These are phyloP conservation scores for Tipula helvola DNA, from an alignment of 2,888 invertebrate genomes.

Conservation along the genomic window DNA sequence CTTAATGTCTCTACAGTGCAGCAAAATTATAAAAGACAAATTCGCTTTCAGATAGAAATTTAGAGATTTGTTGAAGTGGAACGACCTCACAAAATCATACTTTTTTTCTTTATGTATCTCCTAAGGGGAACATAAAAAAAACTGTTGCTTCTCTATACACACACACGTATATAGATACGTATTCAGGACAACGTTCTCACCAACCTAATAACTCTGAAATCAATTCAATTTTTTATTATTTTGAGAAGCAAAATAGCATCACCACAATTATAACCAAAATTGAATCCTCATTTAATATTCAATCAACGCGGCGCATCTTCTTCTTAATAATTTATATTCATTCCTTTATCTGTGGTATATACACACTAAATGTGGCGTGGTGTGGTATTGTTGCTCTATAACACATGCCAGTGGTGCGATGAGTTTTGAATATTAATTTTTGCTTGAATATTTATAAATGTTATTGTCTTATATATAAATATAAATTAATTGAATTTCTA, in stretches of 20 bases:
- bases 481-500: background rate
- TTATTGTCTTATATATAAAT: background rate
- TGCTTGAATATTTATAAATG: background rate
- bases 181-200: background rate
- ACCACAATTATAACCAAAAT: background rate
- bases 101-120: background rate
- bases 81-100: too few relatives aligned
- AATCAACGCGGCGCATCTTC: background rate
- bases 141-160: background rate
- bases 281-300: background rate
- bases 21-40: too few relatives aligned
- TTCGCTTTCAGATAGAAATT: too few relatives aligned
- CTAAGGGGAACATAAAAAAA: background rate
- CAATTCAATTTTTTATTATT: background rate
- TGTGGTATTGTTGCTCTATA: background rate
- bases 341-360: background rate
- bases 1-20: too few relatives aligned
- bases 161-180: background rate
- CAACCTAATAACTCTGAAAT: background rate
- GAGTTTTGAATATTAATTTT: background rate
- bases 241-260: background rate
- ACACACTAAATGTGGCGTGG: background rate
- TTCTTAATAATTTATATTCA: background rate
- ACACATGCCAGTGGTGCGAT: background rate
- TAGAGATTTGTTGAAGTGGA: too few relatives aligned